Conservation (phyloP, 2,888 invertebrate genomes). For the Cryptops parisi region DNA sequence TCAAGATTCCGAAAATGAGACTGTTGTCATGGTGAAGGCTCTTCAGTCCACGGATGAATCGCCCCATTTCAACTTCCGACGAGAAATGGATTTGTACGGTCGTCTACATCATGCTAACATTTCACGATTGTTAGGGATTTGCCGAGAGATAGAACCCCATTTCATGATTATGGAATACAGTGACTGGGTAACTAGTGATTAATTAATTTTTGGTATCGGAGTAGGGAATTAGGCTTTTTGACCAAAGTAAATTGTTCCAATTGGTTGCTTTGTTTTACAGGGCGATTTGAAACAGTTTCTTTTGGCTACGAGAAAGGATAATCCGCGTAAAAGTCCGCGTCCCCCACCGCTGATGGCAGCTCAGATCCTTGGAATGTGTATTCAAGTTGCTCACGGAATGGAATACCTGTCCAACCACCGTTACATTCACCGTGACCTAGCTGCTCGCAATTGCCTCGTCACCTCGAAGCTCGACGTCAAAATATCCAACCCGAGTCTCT, state of each 20-base stretch:
- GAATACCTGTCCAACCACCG: conserved; percentile 59
- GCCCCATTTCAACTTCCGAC: conserved; percentile 64
- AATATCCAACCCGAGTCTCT: conserved; percentile 62
- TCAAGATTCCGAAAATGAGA: conserved; percentile 29
- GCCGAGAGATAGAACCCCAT: conserved; percentile 57
- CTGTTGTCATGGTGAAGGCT: conserved; percentile 55
- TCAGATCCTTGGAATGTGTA: conserved; percentile 35
- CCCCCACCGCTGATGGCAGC: conserved; percentile 43
- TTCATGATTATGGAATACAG: conserved; percentile 80
- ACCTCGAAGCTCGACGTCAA: conserved; percentile 64
- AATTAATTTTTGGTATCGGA: no score
- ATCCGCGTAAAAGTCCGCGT: conserved; percentile 33
- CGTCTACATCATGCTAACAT: conserved; percentile 71
- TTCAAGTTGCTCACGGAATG: conserved; percentile 65
- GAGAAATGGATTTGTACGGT: conserved; percentile 73
- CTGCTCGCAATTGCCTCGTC: conserved; percentile 79
- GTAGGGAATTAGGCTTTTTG: no score
- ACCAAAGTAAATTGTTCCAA: neutral
- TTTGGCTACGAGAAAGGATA: conserved; percentile 41
- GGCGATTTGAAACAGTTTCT: conserved; percentile 72
- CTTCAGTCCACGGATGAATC: conserved; percentile 47
- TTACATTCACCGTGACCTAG: conserved; percentile 78
- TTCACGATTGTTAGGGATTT: conserved; percentile 61
- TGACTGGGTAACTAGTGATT: conserved; percentile 88
- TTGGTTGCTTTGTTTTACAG: conserved; percentile 37